These are phyloP conservation scores for Papilio xuthus DNA, from an alignment of 1,140 invertebrate species.

Conservation along the genomic window DNA sequence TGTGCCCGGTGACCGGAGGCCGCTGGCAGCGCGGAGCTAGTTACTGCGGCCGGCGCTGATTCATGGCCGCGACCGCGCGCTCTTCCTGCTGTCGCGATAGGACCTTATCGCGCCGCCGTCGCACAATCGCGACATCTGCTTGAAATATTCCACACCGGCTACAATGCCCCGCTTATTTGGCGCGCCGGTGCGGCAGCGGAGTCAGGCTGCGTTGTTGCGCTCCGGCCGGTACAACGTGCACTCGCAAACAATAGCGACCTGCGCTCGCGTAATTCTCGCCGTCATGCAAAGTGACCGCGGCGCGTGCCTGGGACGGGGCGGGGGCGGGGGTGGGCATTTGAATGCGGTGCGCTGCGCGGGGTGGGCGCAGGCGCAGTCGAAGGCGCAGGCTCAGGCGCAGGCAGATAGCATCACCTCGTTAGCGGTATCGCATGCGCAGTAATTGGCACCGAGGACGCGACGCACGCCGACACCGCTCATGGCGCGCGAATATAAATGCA, in stretches of 20 bases:
- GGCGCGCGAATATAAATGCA: slow-evolving; percentile 54
- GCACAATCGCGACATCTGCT: slow-evolving; percentile 72
- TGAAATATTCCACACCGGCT: slow-evolving; percentile 72
- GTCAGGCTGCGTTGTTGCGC: neutral
- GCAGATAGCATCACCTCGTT: slow-evolving; percentile 79
- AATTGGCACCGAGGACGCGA: slow-evolving; percentile 71
- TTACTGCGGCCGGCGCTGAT: slow-evolving; percentile 56
- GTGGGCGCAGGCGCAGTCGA: slow-evolving; percentile 44
- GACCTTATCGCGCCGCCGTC: slow-evolving; percentile 57
- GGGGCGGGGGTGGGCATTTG: neutral
- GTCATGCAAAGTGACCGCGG: slow-evolving; percentile 71
- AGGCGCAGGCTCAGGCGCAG: slow-evolving; percentile 56
- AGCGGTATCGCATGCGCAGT: slow-evolving; percentile 76
- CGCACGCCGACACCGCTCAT: slow-evolving; percentile 45
- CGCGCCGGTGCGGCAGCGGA: neutral
- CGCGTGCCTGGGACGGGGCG: neutral
- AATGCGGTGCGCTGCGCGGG: neutral
- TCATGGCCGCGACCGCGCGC: slow-evolving; percentile 67
- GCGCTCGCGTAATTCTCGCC: slow-evolving; percentile 78
- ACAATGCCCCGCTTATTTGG: slow-evolving; percentile 57
- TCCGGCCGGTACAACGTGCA: neutral
- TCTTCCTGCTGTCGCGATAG: slow-evolving; percentile 70
- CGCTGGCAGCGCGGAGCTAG: slow-evolving; percentile 49
- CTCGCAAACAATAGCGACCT: slow-evolving; percentile 65
- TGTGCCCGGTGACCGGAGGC: neutral